These are phyloP conservation scores for Augochlorella aurata DNA, from an alignment of 2,888 invertebrate genomes.

Conservation along the genomic window DNA sequence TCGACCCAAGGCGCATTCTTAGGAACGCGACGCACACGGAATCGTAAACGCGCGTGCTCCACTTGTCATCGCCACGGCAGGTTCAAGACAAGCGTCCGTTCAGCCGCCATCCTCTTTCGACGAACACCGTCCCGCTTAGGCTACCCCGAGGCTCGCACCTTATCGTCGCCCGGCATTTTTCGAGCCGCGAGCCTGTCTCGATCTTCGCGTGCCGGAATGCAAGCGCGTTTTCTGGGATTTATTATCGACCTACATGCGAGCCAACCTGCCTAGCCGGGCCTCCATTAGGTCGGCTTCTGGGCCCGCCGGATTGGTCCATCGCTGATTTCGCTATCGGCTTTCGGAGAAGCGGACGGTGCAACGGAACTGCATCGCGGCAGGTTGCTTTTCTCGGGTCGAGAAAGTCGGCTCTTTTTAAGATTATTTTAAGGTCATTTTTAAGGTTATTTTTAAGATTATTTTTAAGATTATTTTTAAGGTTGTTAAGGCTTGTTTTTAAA, in stretches of 20 bases:
- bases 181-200: conserved; percentile 11
- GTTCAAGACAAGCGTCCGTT: conserved; percentile 42
- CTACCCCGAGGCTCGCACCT: conserved; percentile 24
- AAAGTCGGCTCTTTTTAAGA: no score
- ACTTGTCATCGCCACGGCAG: conserved; percentile 67
- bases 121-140: conserved; percentile 20
- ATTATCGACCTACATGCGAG: conserved; percentile 45
- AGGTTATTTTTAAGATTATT: no score
- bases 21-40: conserved; percentile 66
- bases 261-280: neutral
- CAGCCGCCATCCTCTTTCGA: conserved; percentile 26
- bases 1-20: conserved; percentile 46
- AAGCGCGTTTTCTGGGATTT: conserved; percentile 43
- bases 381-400: no score
- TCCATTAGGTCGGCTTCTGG: conserved; percentile 22
- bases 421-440: no score
- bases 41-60: conserved; percentile 67
- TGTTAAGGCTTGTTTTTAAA: no score
- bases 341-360: neutral
- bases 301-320: neutral
- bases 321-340: neutral
- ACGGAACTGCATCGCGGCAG: no score
- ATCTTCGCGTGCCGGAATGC: conserved; percentile 42
- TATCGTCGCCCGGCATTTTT: conserved; percentile 58
- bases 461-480: no score